phyloP scores from a whole-genome alignment of 2,113 vertebrate species.

The Zeus faber region DNA sequence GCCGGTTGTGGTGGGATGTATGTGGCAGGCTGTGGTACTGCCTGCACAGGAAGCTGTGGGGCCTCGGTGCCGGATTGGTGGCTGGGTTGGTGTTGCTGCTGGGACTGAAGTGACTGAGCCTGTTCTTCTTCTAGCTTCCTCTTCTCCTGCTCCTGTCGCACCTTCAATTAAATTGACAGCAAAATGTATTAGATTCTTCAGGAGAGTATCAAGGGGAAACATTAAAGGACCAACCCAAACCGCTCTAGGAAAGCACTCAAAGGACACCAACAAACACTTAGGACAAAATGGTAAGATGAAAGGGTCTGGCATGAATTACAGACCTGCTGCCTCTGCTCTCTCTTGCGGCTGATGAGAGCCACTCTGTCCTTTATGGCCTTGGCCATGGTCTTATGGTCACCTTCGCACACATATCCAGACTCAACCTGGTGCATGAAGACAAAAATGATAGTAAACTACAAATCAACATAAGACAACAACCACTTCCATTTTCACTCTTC shows the following conservation, averaged over 20 bases:
- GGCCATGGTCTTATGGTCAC: slow-evolving; percentile 97
- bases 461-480: no score
- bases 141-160: slow-evolving; percentile 90
- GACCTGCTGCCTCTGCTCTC: slow-evolving; percentile 90
- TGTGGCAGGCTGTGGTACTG: slow-evolving; percentile 31
- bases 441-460: no score
- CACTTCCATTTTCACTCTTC: no score
- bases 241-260: no score
- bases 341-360: slow-evolving; percentile 90
- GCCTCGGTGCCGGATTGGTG: slow-evolving; percentile 59
- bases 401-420: slow-evolving; percentile 94
- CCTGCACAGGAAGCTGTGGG: slow-evolving; percentile 31
- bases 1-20: slow-evolving; percentile 49
- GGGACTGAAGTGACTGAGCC: slow-evolving; percentile 27
- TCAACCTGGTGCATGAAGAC: slow-evolving; percentile 85
- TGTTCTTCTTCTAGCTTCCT: slow-evolving; percentile 83
- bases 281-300: not conserved
- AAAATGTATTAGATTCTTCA: not conserved
- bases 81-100: slow-evolving; percentile 46
- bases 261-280: not conserved
- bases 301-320: not conserved
- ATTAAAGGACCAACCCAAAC: not conserved
- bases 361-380: slow-evolving; percentile 98
- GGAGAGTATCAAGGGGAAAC: not conserved
- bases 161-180: slow-evolving; percentile 39